A percentile compares a stretch with the other conserved stretches of the same genome.
Conservation (phyloP, 1,140 invertebrate genomes). For the Steinernema feltiae region DNA sequence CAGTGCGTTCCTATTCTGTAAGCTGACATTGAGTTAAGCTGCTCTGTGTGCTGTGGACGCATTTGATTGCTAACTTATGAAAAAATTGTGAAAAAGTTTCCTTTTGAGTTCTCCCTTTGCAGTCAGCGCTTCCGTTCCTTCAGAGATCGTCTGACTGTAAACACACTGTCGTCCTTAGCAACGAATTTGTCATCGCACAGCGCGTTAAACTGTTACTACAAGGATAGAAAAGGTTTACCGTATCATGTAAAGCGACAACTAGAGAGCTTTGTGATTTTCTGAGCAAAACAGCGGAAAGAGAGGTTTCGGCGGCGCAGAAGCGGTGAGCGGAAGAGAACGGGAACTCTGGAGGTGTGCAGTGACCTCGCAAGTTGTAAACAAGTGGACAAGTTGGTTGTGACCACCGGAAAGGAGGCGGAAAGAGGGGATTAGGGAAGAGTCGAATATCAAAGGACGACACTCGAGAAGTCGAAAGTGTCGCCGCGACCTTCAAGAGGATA, state of each 20-base stretch:
- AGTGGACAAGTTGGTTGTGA: constrained; percentile 10
- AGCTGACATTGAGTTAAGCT: no score
- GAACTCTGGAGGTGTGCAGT: not conserved
- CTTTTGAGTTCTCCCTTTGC: no score
- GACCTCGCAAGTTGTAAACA: constrained; percentile 10
- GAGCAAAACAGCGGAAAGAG: no score
- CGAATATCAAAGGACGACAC: constrained; percentile 11
- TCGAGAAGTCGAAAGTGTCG: constrained; percentile 15
- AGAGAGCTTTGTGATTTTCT: no score
- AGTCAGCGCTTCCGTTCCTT: no score
- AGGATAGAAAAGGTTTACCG: not conserved
- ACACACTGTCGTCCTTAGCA: not conserved
- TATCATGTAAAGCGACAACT: no score
- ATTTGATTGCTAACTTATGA: no score
- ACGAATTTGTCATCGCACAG: not conserved
- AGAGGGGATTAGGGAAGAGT: not conserved
- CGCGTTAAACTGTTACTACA: no score
- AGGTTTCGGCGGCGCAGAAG: not conserved
- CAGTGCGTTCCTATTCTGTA: no score
- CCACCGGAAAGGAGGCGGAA: constrained; percentile 9
- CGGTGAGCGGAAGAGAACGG: not conserved
- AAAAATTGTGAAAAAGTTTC: no score
- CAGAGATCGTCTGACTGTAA: no score
- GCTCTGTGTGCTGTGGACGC: no score
- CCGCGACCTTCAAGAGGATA: constrained; percentile 13